Evolutionary conservation across 2,888 invertebrate genomes (phyloP).

Genomic region (Noctua fimbriata): DNA sequence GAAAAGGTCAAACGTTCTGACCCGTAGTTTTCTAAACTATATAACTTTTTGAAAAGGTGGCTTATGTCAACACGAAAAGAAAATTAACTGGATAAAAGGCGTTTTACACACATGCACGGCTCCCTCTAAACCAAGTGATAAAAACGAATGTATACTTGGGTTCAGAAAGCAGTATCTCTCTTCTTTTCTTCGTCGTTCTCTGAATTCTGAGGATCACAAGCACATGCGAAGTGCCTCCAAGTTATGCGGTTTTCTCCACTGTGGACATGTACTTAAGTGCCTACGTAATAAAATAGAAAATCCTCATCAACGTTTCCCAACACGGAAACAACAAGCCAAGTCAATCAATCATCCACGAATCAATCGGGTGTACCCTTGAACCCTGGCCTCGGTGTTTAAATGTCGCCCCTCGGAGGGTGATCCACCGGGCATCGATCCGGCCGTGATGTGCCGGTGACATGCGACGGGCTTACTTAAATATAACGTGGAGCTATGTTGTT

Average conservation of each 20-base stretch:
- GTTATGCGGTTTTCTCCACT: neutral
- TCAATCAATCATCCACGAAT: conserved; percentile 55
- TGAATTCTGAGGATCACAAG: neutral
- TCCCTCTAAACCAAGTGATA: neutral
- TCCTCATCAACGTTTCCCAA: conserved; percentile 19
- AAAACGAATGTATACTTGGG: neutral
- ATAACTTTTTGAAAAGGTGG: neutral
- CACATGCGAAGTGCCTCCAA: neutral
- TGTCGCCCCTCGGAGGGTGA: conserved; percentile 43
- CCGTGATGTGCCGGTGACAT: conserved; percentile 48
- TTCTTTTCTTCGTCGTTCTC: neutral
- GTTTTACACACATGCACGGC: neutral
- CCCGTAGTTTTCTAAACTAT: neutral
- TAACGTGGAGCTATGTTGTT: conserved; percentile 20
- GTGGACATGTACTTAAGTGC: neutral
- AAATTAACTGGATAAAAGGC: neutral
- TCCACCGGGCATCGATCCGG: conserved; percentile 54
- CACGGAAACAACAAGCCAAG: conserved; percentile 39
- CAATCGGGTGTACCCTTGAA: conserved; percentile 62
- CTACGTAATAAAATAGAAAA: conserved; percentile 14
- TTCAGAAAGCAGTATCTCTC: neutral
- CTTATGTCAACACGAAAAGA: neutral
- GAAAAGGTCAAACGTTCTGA: neutral
- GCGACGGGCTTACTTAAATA: conserved; percentile 47
- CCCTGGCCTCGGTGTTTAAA: conserved; percentile 54